A percentile compares a stretch with the other conserved stretches of the same genome.
Conservation (phyloP, 2,113 vertebrate genomes). For the Clarias magur region DNA sequence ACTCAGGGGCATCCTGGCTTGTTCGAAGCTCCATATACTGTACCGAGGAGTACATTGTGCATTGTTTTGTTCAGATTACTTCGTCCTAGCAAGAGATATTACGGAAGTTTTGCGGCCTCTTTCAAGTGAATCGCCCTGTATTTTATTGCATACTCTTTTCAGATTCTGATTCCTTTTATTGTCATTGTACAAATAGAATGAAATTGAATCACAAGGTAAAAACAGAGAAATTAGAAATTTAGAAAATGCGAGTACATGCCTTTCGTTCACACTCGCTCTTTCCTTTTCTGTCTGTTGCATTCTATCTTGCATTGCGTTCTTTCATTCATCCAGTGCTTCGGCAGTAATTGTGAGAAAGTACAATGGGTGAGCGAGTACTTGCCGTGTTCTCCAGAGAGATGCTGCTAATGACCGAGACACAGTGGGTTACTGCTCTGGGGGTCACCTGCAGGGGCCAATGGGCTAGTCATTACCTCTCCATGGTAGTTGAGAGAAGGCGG, state of each 20-base stretch:
- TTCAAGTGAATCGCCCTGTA: too few species aligned
- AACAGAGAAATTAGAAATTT: too few species aligned
- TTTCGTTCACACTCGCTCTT: conserved; percentile 35
- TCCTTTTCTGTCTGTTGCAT: conserved; percentile 53
- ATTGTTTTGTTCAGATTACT: too few species aligned
- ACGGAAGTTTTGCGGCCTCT: too few species aligned
- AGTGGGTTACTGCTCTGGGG: conserved; percentile 62
- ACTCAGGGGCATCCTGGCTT: too few species aligned
- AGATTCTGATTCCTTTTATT: too few species aligned
- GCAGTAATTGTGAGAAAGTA: conserved; percentile 67
- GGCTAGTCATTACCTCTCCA: conserved; percentile 71
- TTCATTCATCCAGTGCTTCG: conserved; percentile 69
- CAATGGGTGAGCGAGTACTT: conserved; percentile 54
- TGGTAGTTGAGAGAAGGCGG: conserved; percentile 46
- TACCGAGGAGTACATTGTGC: too few species aligned
- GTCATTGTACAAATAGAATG: too few species aligned
- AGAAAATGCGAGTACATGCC: neutral
- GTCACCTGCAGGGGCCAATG: conserved; percentile 68
- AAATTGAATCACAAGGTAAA: too few species aligned
- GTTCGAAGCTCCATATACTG: too few species aligned
- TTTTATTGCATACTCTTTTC: too few species aligned
- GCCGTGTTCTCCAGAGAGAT: conserved; percentile 64
- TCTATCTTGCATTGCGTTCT: conserved; percentile 60
- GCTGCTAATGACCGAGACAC: conserved; percentile 69
- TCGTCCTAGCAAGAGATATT: too few species aligned